Base-by-base conservation (phyloP, 2,797 vertebrate genomes). In the Geotrypetes seraphini region DNA sequence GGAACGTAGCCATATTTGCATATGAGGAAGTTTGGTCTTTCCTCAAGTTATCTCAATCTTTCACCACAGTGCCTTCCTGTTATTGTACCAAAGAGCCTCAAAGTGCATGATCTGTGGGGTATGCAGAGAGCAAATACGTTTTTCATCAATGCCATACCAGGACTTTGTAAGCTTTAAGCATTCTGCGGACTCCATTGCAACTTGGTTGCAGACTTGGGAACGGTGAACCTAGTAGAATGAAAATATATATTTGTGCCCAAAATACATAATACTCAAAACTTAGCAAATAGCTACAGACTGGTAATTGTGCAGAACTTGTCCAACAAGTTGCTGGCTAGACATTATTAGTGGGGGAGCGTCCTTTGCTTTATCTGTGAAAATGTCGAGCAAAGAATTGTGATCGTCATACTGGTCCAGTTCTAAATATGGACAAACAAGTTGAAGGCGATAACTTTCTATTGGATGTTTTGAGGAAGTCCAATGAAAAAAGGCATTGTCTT, bases 41-140 rank as follows among this genome's bases (percentile, higher is more conserved):
- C 79, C 79, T 83, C 54, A 19, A n/a, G 61, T 64, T 72, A 62
- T 75, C 75, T 75, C 63, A 77, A 73, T 70, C 77, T 73, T 73
- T 68, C 42, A 73, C 69, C 70, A 46, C 71, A 70, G 75, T 79
- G 79, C 76, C 76, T 86, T 83, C 74, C 80, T 80, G 78, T 60
- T 47, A 73, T 73, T 75, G 69, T 79, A 77, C 55, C 64, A 61
- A 68, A 73, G 55, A 49, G 44, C 31, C 40, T 50, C 35, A 58
- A 42, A 58, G 57, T 47, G 49, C 20, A 42, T 58, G 49, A 57
- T 63, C 50, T 39, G 9, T 25, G 13, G 48, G 45, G 49, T 36
- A 56, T 53, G 47, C 47, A 51, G 40, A n/a, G 8, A 58, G 57
- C 44, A 41, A 55, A 68, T 33, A 54, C 32, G 2, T 63, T 76